phyloP scores from a whole-genome alignment of 2,888 invertebrate genomes.

The Mechanitis mazaeus region DNA sequence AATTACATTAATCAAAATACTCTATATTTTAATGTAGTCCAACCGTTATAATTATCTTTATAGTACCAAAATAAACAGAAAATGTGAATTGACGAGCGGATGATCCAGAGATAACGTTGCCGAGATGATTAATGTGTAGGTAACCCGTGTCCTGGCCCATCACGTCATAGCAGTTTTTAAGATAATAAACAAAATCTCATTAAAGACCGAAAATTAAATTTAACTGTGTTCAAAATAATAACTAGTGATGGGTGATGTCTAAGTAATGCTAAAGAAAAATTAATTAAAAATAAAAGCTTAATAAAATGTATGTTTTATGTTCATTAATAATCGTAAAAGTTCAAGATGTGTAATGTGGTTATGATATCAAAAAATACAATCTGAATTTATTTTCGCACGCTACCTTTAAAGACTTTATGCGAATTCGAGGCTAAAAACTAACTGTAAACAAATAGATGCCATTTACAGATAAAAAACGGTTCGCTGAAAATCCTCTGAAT shows the following conservation, averaged over 20 bases:
- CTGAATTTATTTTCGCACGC: no score
- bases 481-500: slow-evolving; percentile 22
- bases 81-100: slow-evolving; percentile 36
- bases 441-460: slow-evolving; percentile 22
- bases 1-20: not conserved
- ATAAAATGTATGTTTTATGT: no score
- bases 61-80: slow-evolving; percentile 29
- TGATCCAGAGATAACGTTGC: slow-evolving; percentile 54
- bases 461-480: slow-evolving; percentile 23
- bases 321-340: no score
- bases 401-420: slow-evolving; percentile 2
- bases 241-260: no score
- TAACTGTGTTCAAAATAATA: not conserved
- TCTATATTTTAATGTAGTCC: not conserved
- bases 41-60: slow-evolving; percentile 24
- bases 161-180: slow-evolving; percentile 59
- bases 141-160: slow-evolving; percentile 50
- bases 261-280: no score
- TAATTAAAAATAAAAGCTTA: no score
- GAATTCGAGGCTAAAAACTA: slow-evolving; percentile 14
- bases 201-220: not conserved
- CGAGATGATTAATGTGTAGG: slow-evolving; percentile 62
- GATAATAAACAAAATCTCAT: slow-evolving; percentile 45
- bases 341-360: no score
- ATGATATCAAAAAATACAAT: no score